phyloP scores from a whole-genome alignment of 2,113 vertebrate species.

The Rhombomys opimus region DNA sequence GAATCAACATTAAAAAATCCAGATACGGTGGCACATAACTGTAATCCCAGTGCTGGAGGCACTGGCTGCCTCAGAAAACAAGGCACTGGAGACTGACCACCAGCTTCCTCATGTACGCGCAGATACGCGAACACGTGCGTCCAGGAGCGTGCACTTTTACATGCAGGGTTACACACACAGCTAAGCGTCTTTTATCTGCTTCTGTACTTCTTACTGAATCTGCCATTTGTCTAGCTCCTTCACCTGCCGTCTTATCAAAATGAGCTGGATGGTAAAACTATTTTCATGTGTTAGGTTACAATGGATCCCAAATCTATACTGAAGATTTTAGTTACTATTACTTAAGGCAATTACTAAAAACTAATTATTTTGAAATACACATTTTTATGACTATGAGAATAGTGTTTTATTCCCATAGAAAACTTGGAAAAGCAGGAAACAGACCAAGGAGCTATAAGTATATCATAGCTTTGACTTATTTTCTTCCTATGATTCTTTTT shows the following conservation, averaged over 20 bases:
- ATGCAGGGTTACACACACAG: background rate
- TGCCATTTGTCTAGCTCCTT: background rate
- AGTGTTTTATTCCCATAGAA: background rate
- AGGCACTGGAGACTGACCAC: background rate
- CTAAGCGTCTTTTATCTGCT: background rate
- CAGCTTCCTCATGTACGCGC: background rate
- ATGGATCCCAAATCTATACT: background rate
- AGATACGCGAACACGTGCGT: background rate
- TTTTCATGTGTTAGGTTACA: conserved; percentile 4
- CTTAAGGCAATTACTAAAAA: background rate
- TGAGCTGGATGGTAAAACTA: background rate
- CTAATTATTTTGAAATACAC: background rate
- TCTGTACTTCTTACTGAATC: background rate
- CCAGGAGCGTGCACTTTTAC: background rate
- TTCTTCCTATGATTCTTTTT: background rate
- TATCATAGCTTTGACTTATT: background rate
- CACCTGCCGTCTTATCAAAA: background rate
- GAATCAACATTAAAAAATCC: background rate
- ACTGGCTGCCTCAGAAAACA: too few relatives aligned
- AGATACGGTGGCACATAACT: too few relatives aligned
- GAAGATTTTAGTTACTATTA: background rate
- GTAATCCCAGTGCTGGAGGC: too few relatives aligned
- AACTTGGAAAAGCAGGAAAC: background rate
- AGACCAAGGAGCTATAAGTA: background rate
- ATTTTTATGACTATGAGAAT: background rate